These are phyloP conservation scores for Pollimyrus isidori DNA, from an alignment of 2,113 vertebrate genomes.

Conservation along the genomic window DNA sequence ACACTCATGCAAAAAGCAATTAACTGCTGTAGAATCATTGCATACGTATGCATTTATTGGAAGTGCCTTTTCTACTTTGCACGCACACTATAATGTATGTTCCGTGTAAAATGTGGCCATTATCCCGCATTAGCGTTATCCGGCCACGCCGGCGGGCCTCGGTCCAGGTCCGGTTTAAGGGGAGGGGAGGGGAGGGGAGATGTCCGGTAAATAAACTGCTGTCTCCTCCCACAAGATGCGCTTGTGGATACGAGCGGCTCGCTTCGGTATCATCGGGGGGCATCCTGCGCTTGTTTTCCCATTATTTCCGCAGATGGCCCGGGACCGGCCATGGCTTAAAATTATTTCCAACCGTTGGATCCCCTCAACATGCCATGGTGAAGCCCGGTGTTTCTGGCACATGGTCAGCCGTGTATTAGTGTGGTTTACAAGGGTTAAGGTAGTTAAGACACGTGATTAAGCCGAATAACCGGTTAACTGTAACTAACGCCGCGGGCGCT, in stretches of 20 bases:
- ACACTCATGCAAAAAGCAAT: neutral
- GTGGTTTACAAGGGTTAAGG: neutral
- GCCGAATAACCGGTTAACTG: neutral
- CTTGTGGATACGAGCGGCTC: neutral
- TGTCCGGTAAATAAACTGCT: neutral
- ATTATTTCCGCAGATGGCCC: no score
- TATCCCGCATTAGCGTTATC: neutral
- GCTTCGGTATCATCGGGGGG: neutral
- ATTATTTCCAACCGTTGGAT: neutral
- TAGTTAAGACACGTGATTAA: neutral
- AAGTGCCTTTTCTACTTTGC: neutral
- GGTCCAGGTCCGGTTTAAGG: neutral
- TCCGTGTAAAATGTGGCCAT: neutral
- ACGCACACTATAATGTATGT: neutral
- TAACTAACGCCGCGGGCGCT: neutral
- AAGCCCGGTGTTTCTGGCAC: neutral
- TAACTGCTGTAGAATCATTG: neutral
- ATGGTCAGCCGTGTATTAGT: neutral
- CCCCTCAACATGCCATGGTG: neutral
- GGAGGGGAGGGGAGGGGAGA: neutral
- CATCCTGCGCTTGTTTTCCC: no score
- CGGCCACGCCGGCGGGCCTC: neutral
- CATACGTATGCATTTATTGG: neutral
- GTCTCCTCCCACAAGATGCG: neutral
- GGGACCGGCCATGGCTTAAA: neutral